Evolutionary conservation across 2,888 invertebrate genomes (phyloP).

Genomic region (Gnatocerus cornutus): DNA sequence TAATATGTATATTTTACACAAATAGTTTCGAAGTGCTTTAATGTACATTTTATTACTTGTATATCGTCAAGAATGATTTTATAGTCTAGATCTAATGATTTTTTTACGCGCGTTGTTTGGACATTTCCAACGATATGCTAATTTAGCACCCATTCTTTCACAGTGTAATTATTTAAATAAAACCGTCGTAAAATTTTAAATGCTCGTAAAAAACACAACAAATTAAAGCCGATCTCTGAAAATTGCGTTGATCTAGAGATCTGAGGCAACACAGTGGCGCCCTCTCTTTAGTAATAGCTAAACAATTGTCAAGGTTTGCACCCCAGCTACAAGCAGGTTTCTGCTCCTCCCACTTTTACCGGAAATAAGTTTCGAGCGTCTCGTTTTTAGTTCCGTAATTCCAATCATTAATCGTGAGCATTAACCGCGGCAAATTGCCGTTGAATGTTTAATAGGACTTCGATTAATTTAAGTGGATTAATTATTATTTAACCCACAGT

Average conservation of each 20-base stretch:
- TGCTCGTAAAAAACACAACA: constrained; percentile 34
- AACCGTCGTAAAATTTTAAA: constrained; percentile 35
- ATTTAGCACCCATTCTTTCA: constrained; percentile 32
- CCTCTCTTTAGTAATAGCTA: background rate
- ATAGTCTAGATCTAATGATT: constrained; percentile 31
- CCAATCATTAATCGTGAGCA: constrained; percentile 5
- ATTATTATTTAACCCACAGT: constrained; percentile 28
- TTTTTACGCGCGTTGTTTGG: constrained; percentile 23
- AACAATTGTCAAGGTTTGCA: background rate
- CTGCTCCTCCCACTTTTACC: constrained; percentile 1
- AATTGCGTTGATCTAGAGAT: background rate
- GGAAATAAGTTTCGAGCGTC: constrained; percentile 35
- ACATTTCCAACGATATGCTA: constrained; percentile 36
- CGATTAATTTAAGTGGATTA: constrained; percentile 38
- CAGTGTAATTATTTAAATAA: constrained; percentile 35
- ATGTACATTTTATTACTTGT: constrained; percentile 33
- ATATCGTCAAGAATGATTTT: constrained; percentile 21
- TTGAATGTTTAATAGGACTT: constrained; percentile 23
- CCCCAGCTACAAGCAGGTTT: background rate
- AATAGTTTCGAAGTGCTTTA: constrained; percentile 10
- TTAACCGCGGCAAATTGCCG: constrained; percentile 5
- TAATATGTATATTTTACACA: background rate
- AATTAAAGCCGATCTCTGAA: constrained; percentile 18
- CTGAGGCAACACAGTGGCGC: background rate
- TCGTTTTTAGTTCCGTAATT: too few species aligned